Conservation (phyloP, 2,113 vertebrate genomes). For the Xenus cinereus region DNA sequence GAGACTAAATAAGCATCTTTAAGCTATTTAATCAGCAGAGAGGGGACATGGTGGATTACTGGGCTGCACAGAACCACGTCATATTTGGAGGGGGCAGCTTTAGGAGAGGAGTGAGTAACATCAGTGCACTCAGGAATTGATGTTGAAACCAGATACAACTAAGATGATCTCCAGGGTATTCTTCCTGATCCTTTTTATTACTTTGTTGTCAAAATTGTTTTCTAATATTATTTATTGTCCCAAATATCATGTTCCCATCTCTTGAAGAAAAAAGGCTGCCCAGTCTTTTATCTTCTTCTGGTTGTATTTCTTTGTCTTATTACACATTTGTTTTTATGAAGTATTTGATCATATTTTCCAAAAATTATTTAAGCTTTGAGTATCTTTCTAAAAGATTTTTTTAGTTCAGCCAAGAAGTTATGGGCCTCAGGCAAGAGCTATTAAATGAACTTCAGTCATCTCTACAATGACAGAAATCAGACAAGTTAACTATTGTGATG, state of each 20-base stretch:
- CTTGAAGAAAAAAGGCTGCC: constrained; percentile 7
- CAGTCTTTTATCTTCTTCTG: constrained; percentile 45
- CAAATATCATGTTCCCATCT: constrained; percentile 17
- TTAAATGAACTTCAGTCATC: not conserved
- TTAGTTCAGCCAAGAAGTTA: constrained; percentile 40
- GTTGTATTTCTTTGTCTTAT: constrained; percentile 29
- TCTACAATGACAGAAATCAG: constrained; percentile 22
- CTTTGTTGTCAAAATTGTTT: constrained; percentile 39
- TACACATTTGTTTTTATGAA: constrained; percentile 42
- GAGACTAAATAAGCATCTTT: constrained; percentile 13
- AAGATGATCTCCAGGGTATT: constrained; percentile 2
- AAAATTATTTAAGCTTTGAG: constrained; percentile 23
- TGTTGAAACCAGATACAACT: constrained; percentile 24
- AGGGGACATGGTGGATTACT: not conserved
- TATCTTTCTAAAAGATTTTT: constrained; percentile 36
- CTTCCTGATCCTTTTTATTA: constrained; percentile 33
- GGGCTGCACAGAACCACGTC: not conserved
- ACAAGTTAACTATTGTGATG: not conserved
- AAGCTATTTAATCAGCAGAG: constrained; percentile 35
- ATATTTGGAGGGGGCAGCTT: not conserved
- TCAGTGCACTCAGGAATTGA: not conserved
- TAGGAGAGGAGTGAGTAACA: not conserved
- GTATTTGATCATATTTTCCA: constrained; percentile 53
- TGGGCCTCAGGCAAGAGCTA: not conserved
- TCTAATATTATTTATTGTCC: constrained; percentile 49